Evolutionary conservation across 2,797 vertebrate species (phyloP).

Genomic region (Mormyrops attenuatus): DNA sequence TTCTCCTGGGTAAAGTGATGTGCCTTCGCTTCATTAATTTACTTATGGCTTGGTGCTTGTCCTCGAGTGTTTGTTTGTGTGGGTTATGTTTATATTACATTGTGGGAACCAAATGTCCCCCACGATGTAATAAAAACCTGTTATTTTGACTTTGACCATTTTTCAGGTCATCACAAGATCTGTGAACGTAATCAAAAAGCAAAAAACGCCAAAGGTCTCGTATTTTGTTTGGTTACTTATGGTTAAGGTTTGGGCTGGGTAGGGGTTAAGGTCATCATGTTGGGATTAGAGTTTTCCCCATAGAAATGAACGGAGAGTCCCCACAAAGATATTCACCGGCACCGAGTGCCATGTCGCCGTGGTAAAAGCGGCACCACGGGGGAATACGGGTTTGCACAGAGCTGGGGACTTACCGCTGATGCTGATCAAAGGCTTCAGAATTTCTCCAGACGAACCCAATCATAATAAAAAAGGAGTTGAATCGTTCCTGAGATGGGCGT

Average conservation of each 20-base stretch:
- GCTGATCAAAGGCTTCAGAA: neutral
- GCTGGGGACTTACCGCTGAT: slow-evolving; percentile 25
- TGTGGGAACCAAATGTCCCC: neutral
- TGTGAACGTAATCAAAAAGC: neutral
- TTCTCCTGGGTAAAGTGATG: too few species aligned
- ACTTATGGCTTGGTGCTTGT: neutral
- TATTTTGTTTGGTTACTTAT: neutral
- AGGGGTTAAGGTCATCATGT: too few species aligned
- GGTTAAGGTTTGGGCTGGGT: neutral
- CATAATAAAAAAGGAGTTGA: neutral
- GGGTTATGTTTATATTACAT: neutral
- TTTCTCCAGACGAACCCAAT: neutral
- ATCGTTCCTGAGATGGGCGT: neutral
- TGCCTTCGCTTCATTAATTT: too few species aligned
- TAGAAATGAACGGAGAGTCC: too few species aligned
- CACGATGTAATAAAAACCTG: neutral
- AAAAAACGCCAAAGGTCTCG: neutral
- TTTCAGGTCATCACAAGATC: neutral
- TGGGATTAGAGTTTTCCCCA: too few species aligned
- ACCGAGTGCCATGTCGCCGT: slow-evolving; percentile 46
- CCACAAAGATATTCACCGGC: slow-evolving; percentile 42
- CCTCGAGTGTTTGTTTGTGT: neutral
- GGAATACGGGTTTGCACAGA: slow-evolving; percentile 52
- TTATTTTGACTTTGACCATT: neutral
- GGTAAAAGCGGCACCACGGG: slow-evolving; percentile 49